Evolutionary conservation across 2,888 invertebrate species (phyloP).

Genomic region (Zelleria hepariella): DNA sequence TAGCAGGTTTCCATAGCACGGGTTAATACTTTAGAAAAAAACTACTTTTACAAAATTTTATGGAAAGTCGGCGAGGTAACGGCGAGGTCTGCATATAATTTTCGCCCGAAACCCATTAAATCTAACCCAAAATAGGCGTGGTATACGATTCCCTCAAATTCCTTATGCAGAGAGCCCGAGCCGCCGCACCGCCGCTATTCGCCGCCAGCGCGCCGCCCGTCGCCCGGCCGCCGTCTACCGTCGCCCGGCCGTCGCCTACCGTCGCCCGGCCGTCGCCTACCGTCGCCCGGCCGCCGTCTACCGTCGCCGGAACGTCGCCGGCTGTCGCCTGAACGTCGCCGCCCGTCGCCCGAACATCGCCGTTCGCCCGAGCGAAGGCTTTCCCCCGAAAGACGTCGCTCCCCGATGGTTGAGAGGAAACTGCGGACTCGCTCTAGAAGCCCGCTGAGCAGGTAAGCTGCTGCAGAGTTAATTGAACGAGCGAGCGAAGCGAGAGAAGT

Average conservation of each 20-base stretch:
- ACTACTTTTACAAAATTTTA: no score
- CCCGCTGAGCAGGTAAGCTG: not conserved
- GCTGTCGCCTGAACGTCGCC: slow-evolving; percentile 18
- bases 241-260: slow-evolving; percentile 16
- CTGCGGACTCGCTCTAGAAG: not conserved
- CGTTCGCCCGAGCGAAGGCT: not conserved
- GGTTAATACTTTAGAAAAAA: no score
- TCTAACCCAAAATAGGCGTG: no score
- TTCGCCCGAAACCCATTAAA: no score
- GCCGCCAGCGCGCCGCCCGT: slow-evolving; percentile 15
- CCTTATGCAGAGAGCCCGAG: not conserved
- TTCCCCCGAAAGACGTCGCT: no score
- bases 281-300: not conserved
- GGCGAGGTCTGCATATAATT: no score
- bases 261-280: slow-evolving; percentile 4
- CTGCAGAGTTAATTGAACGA: no score
- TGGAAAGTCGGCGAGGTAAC: no score
- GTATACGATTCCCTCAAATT: no score
- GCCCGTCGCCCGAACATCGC: slow-evolving; percentile 14
- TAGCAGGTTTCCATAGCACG: no score
- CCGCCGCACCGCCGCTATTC: slow-evolving; percentile 8
- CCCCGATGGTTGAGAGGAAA: not conserved
- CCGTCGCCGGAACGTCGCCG: slow-evolving; percentile 11
- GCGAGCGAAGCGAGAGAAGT: no score
- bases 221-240: slow-evolving; percentile 17